Percentiles rank a stretch among this genome's conserved stretches.
These are phyloP conservation scores for Tetragonisca angustula DNA, from an alignment of 2,888 invertebrate genomes.

Conservation along the genomic window DNA sequence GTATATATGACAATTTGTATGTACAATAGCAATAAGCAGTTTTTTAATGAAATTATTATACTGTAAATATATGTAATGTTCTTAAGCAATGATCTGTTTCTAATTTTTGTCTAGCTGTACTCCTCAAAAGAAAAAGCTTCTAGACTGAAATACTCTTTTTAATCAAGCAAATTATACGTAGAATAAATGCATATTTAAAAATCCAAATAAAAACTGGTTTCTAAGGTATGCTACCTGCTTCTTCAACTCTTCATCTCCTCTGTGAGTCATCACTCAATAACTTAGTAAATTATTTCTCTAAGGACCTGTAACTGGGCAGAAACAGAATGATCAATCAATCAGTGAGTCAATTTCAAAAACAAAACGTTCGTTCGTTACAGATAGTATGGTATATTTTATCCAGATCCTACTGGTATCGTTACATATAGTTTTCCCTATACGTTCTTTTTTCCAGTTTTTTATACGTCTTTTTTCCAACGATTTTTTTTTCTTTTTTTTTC, in stretches of 20 bases:
- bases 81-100: background rate
- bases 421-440: conserved; percentile 56
- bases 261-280: background rate
- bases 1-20: background rate
- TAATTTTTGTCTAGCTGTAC: background rate
- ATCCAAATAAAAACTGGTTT: background rate
- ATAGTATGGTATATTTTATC: conserved; percentile 65
- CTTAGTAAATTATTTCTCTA: too few relatives aligned
- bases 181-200: background rate
- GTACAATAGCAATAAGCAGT: background rate
- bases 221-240: background rate
- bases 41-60: background rate
- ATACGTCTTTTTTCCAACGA: conserved; percentile 9
- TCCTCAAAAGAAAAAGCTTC: background rate
- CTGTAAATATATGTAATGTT: background rate
- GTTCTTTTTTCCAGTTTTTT: conserved; percentile 17
- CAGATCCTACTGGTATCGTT: conserved; percentile 60
- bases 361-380: conserved; percentile 30
- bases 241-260: background rate
- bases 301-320: background rate
- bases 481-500: too few relatives aligned
- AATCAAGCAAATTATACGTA: background rate
- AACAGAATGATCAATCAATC: background rate
- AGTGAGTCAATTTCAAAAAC: background rate
- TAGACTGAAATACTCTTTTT: background rate